These are phyloP conservation scores for Anthopleura sola DNA, from an alignment of 64 coral and sea anemone genomes.

Conservation along the genomic window DNA sequence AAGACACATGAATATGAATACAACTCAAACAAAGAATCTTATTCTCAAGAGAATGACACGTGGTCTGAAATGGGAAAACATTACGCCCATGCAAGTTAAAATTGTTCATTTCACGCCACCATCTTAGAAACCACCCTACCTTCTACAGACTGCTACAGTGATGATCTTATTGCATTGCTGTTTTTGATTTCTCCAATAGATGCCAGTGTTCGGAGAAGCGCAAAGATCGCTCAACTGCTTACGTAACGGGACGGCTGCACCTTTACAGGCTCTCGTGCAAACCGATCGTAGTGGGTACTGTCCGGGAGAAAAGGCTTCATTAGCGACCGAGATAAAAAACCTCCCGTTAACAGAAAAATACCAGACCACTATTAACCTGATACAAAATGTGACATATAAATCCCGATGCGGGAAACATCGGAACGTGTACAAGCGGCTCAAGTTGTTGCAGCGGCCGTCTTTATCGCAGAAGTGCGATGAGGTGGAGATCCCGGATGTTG, in stretches of 20 bases:
- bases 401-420: slow-evolving; percentile 73
- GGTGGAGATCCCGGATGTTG: slow-evolving; percentile 85
- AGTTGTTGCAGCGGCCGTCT: slow-evolving; percentile 57
- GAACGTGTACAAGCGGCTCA: slow-evolving; percentile 42
- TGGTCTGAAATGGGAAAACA: too few relatives aligned
- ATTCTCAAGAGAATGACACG: too few relatives aligned
- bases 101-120: neutral
- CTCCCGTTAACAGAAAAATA: slow-evolving; percentile 66
- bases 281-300: slow-evolving; percentile 74
- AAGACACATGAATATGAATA: too few relatives aligned
- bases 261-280: slow-evolving; percentile 47
- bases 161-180: neutral
- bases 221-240: slow-evolving; percentile 81
- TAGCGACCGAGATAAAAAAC: slow-evolving; percentile 69
- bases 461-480: slow-evolving; percentile 54
- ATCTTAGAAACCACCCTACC: too few relatives aligned
- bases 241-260: slow-evolving; percentile 65
- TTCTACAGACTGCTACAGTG: too few relatives aligned
- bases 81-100: too few relatives aligned
- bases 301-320: slow-evolving; percentile 52
- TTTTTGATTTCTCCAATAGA: slow-evolving; percentile 18
- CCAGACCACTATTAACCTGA: slow-evolving; percentile 56
- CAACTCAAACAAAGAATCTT: too few relatives aligned
- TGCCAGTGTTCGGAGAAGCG: slow-evolving; percentile 79
- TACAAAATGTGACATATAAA: slow-evolving; percentile 62